Conservation (phyloP, 2,797 vertebrate genomes). For the Notolepis coatsorum region DNA sequence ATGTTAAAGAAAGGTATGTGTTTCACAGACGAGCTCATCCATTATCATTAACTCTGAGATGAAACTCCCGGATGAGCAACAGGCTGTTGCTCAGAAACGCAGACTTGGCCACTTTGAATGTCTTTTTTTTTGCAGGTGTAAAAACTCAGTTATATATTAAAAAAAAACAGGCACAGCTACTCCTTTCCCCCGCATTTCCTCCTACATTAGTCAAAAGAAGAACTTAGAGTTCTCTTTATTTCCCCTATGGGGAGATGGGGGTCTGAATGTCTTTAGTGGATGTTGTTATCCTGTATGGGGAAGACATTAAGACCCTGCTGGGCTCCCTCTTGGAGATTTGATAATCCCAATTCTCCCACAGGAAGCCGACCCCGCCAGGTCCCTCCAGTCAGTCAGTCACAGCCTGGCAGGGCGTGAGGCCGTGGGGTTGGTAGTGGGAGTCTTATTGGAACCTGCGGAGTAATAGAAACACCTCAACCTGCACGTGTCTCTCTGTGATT, state of each 20-base stretch:
- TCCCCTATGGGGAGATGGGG: slow-evolving; percentile 23
- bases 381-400: slow-evolving; percentile 21
- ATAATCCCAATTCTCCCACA: slow-evolving; percentile 43
- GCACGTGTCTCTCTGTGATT: slow-evolving; percentile 44
- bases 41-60: slow-evolving; percentile 21
- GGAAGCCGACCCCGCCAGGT: slow-evolving; percentile 46
- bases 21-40: slow-evolving; percentile 18
- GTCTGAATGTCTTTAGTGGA: slow-evolving; percentile 32
- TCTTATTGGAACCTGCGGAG: slow-evolving; percentile 40
- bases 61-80: background rate
- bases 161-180: background rate
- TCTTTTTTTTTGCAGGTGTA: too few relatives aligned
- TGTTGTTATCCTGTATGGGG: slow-evolving; percentile 18
- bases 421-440: slow-evolving; percentile 35
- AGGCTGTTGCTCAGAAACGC: background rate
- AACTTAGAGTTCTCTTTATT: slow-evolving; percentile 9
- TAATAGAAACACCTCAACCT: slow-evolving; percentile 43
- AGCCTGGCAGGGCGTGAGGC: slow-evolving; percentile 24
- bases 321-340: slow-evolving; percentile 36
- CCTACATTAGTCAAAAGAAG: slow-evolving; percentile 33
- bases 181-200: background rate
- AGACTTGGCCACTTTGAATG: too few relatives aligned
- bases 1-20: background rate
- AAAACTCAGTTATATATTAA: too few relatives aligned
- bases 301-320: slow-evolving; percentile 34